Evolutionary conservation across 1,140 invertebrate genomes (phyloP), one percentile per base, ranked within the genome.

Genomic region (Papilio xuthus): DNA sequence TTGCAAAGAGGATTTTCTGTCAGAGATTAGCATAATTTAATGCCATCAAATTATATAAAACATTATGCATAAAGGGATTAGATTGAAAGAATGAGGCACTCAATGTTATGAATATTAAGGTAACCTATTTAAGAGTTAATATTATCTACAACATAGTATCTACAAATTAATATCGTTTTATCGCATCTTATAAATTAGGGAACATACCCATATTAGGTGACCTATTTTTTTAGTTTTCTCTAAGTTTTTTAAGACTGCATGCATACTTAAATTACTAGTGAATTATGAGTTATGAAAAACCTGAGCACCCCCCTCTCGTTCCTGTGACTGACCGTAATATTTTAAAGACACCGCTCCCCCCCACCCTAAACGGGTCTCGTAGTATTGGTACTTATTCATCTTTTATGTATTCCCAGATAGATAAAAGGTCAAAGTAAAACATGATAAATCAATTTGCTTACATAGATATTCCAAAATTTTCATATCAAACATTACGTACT

Each of bases 21-120:
- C 8, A 72, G 4, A 44, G 41, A 73, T 73, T 73, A 44, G 12
- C 71, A 47, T 73, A 73, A 73, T 73, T 73, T 42, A 73, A 42
- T 41, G 20, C 23, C 71, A 73, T 73, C 37, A 73, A 73, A 73
- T 73, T 73, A 73, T 73, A 73, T 26, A 2, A 73, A 73, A 73
- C 37, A 44, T 73, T 41, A 70, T 70, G 37, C 37, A 41, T 42
- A 32, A 70, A 70, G 37, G 18, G 69, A 6, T 70, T 42, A 18
- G 15, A 42, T 41, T 70, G 28, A n/a, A 70, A 69, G 26, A 37
- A 20, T 70, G 12, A 67, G 26, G 26, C 13, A 28, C 12, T 67
- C 6, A 67, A 28, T 32, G 20, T 63, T 26, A 67, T 67, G 26
- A 67, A 67, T 28, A 67, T 67, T 28, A 28, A 28, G 4, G 26